Evolutionary conservation across 2,797 vertebrate species (phyloP), one percentile per base, ranked within the genome.

Genomic region (Ctenosaura bakeri): DNA sequence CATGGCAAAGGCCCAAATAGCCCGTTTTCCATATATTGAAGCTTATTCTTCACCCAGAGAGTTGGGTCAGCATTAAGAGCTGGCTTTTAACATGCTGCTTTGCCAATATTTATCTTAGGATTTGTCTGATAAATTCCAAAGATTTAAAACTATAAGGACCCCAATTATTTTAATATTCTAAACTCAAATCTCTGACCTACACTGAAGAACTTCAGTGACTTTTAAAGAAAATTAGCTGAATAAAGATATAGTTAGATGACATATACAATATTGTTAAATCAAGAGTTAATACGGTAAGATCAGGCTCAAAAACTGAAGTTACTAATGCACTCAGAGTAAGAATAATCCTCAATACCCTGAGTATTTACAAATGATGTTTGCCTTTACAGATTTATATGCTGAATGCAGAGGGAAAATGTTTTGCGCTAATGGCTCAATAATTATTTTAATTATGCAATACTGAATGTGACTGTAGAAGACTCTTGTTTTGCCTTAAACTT

Each of bases 21-120:
- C 96, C 97, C 97, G 96, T 97, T 97, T 97, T 94, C 97, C 96
- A 96, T 97, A 97, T 98, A 97, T 95, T 97, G 97, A 97, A 97
- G 96, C 96, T 97, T 97, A 97, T 97, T 97, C 96, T 96, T 98
- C 97, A 97, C 97, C 96, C 96, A 97, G 96, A 96, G 97, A 97
- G 96, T 93, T 96, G 96, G 94, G 96, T 97, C 97, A 97, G 97
- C 97, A 96, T 97, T 97, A 96, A 96, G 97, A 97, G 97, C 97
- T 96, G 97, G 96, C 96, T 97, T 98, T 97, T 97, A 97, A 97
- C 97, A 97, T 95, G 94, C 96, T 96, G 96, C 97, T 97, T 97
- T 97, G 97, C 96, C 95, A 96, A 97, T 98, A 97, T 98, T 98
- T 98, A 97, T 96, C 96, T 97, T 95, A 96, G 95, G 96, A 96